phyloP scores from a whole-genome alignment of 2,888 invertebrate genomes.

The Itoplectis maculator region DNA sequence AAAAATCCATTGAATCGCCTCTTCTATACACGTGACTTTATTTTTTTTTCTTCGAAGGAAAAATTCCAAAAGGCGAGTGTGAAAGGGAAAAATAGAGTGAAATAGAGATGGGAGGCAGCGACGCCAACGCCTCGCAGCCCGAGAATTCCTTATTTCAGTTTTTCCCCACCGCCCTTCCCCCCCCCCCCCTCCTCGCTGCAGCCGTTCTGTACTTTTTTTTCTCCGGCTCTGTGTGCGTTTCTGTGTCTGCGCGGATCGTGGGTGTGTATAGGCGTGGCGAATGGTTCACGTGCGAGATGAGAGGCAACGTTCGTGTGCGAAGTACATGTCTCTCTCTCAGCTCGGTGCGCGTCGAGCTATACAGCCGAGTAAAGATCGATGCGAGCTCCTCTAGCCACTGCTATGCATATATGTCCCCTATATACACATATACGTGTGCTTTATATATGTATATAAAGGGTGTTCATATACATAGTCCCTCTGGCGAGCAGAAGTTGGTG shows the following conservation, averaged over 20 bases:
- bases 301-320: slow-evolving; percentile 25
- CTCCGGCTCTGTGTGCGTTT: slow-evolving; percentile 22
- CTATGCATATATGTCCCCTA: slow-evolving; percentile 8
- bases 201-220: slow-evolving; percentile 28
- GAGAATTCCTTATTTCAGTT: slow-evolving; percentile 67
- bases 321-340: slow-evolving; percentile 44
- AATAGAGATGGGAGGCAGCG: slow-evolving; percentile 46
- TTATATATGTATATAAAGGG: slow-evolving; percentile 8
- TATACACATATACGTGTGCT: slow-evolving; percentile 8
- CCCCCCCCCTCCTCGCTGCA: slow-evolving; percentile 19
- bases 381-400: slow-evolving; percentile 46
- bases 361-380: slow-evolving; percentile 63
- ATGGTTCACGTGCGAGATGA: slow-evolving; percentile 12
- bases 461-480: slow-evolving; percentile 1
- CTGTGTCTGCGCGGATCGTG: background rate
- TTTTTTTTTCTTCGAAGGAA: background rate
- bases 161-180: slow-evolving; percentile 27
- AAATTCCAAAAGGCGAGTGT: slow-evolving; percentile 22
- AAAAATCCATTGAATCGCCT: slow-evolving; percentile 10
- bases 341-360: slow-evolving; percentile 43
- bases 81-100: slow-evolving; percentile 35
- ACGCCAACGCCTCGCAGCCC: slow-evolving; percentile 63
- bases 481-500: slow-evolving; percentile 52
- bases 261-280: slow-evolving; percentile 18
- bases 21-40: background rate